A percentile compares a stretch with the other conserved stretches of the same genome.
These are phyloP conservation scores for Ornithorhynchus anatinus DNA, from an alignment of 2,113 vertebrate species.

Conservation along the genomic window DNA sequence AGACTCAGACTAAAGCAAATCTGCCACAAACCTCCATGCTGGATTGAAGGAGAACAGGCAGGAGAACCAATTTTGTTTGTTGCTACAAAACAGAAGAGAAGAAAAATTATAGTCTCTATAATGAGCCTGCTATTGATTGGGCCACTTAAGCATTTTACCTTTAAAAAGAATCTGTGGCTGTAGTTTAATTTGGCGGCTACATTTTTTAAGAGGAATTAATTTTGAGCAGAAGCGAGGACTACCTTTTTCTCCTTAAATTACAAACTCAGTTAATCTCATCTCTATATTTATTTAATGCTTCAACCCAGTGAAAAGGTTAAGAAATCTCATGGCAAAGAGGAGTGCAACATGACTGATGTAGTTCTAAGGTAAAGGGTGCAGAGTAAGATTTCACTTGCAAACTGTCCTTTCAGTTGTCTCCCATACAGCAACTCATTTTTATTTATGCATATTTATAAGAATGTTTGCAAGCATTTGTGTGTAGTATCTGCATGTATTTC, in stretches of 20 bases:
- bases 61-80: not conserved
- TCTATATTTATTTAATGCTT: not conserved
- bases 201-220: constrained; percentile 6
- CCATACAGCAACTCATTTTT: not conserved
- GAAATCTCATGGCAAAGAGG: not conserved
- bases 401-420: not conserved
- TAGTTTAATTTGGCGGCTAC: not conserved
- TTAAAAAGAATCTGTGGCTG: constrained; percentile 4
- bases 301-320: not conserved
- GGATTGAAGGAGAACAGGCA: not conserved
- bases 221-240: no score
- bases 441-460: not conserved
- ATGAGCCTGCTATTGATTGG: not conserved
- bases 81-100: not conserved
- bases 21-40: not conserved
- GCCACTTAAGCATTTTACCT: not conserved
- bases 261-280: not conserved
- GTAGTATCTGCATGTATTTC: not conserved
- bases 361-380: not conserved
- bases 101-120: not conserved
- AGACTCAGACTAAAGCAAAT: constrained; percentile 35
- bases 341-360: not conserved
- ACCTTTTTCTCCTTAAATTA: not conserved
- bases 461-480: not conserved
- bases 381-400: not conserved